Evolutionary conservation across 2,113 vertebrate genomes (phyloP), one percentile per base, ranked within the genome.

Genomic region (Scalopus aquaticus): DNA sequence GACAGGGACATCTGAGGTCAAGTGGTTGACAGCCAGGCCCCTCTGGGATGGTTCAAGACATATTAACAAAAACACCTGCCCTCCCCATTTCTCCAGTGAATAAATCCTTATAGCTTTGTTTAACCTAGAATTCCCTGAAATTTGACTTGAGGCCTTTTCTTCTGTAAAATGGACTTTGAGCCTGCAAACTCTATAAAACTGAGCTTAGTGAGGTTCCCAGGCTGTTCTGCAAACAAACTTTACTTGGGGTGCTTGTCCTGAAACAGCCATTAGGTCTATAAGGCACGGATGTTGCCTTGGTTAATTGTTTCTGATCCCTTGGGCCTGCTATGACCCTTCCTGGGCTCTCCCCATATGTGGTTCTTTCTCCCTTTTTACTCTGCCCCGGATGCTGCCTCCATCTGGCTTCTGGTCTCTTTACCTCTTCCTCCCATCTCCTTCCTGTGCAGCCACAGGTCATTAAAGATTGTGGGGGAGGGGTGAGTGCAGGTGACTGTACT

Each of bases 131-230:
- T 77, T 74, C 79, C 28, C 82, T 70, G 82, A 20, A 86, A 93
- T 89, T 90, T 64, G n/a, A 58, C 56, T 88, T 88, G 78, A 83
- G 73, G 37, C 5, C 9, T 17, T 94, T 88, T 65, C 64, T 70
- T 32, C 73, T 60, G 64, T 88, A 62, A 91, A 96, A 88, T 32
- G n/a, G 60, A 54, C 54, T 73, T 86, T 56, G 10, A 44, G 32
- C 16, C 80, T 93, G 16, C 20, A n/a, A 92, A 95, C 39, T 51
- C 42, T 5, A 32, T 35, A 35, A 92, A 93, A 79, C 39, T 76
- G 46, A 80, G 79, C 22, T 80, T 90, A 83, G 64, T 2, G 7
- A 81, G 64, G 83, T 80, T 76, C 65, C 20, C 22, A 35, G 69
- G 20, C 46, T 78, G 56, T 77, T 12, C 58, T 24, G 4, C 22